Evolutionary conservation across 2,888 invertebrate genomes (phyloP), one percentile per base, ranked within the genome.

Genomic region (Microplitis deprimator): DNA sequence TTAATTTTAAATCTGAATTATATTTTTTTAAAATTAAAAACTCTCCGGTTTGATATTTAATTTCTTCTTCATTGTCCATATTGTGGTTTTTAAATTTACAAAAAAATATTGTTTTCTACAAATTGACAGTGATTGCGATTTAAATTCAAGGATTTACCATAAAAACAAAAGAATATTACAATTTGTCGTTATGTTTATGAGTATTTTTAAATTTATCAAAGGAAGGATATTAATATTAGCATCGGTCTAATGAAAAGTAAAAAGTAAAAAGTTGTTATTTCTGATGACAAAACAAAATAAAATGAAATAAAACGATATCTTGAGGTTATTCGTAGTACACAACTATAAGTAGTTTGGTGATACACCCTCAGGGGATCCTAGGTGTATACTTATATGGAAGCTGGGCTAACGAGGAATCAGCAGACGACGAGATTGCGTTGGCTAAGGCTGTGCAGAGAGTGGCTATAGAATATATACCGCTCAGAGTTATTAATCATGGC

Each of bases 401-500:
- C 29, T 40, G 38, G 60, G 38, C 10, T 39, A 41, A 62, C 62
- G 62, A 72, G 40, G 41, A 62, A 61, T 62, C 39, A 72, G 61
- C n/a, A 62, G 72, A 72, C 61, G 61, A 71, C 61, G 41, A 61
- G 39, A 60, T 72, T 40, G 62, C 61, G 39, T 41, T 62, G n/a
- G 17, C 64, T 72, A n/a, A 60, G 59, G 40, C 39, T 62, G 16
- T 62, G 29, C 38, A 59, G 59, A 41, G 50, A 59, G 70, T 59
- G 70, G 59, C 50, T 59, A 64, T 41, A 50, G 41, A 50, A 64
- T 41, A 73, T 40, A 73, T 72, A 72, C 20, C 38, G 80, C 81
- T 81, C 83, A 82, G 83, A 87, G 87, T 89, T 89, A 89, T 89
- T 89, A 89, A 89, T 89, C 88, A 88, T 85, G 81, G 83, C 84